Evolutionary conservation across 2,797 vertebrate genomes (phyloP).

Genomic region (Phataginus tetradactyla): DNA sequence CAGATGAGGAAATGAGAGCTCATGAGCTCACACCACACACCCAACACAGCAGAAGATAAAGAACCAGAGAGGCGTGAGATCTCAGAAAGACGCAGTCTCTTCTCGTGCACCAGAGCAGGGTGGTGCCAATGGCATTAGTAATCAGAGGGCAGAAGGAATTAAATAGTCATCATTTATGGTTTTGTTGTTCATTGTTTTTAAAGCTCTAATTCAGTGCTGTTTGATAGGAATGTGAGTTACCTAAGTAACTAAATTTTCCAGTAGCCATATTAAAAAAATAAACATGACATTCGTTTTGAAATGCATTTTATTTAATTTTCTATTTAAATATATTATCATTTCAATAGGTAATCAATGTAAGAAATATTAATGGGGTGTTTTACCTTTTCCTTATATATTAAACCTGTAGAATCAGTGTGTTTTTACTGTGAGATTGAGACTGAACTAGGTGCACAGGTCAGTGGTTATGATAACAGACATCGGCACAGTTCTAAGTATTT

Average conservation of each 20-base stretch:
- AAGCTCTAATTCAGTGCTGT: background rate
- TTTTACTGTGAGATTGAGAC: background rate
- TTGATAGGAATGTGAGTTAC: background rate
- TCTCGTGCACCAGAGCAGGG: background rate
- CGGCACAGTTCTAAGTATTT: background rate
- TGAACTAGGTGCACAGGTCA: background rate
- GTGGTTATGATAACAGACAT: background rate
- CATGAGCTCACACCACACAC: background rate
- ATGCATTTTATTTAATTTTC: background rate
- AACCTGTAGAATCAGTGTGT: background rate
- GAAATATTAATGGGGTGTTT: background rate
- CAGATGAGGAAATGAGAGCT: background rate
- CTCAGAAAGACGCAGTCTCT: background rate
- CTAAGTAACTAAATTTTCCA: background rate
- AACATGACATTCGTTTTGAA: background rate
- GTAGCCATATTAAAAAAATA: background rate
- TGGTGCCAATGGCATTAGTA: background rate
- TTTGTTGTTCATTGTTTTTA: background rate
- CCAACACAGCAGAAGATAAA: background rate
- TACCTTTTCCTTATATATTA: background rate
- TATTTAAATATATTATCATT: background rate
- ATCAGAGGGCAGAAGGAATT: background rate
- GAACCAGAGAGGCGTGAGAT: background rate
- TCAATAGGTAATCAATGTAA: background rate
- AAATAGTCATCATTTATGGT: background rate